A percentile compares a stretch with the other conserved stretches of the same genome.
These are phyloP conservation scores for Lasioglossum oenotherae DNA, from an alignment of 2,888 invertebrate genomes.

Conservation along the genomic window DNA sequence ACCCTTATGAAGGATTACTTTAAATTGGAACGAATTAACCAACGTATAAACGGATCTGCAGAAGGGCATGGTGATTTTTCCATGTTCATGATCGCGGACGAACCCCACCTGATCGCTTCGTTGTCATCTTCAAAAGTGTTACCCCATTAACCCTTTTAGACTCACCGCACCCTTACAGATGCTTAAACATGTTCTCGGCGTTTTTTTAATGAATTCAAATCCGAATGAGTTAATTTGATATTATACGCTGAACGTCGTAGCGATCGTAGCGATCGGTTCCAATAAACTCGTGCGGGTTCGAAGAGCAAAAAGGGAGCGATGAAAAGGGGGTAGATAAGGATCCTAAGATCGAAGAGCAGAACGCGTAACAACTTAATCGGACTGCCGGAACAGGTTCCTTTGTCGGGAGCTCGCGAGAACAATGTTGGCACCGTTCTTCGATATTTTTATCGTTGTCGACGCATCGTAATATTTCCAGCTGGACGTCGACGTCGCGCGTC, in stretches of 20 bases:
- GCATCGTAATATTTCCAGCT: constrained; percentile 1
- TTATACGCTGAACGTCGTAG: neutral
- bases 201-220: no score
- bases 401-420: constrained; percentile 11
- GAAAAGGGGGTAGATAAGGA: neutral
- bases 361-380: neutral
- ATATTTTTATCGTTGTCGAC: constrained; percentile 26
- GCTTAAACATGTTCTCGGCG: neutral
- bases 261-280: no score
- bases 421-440: constrained; percentile 22
- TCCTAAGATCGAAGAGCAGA: neutral
- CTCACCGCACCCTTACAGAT: neutral
- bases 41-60: neutral
- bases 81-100: no score
- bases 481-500: neutral
- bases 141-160: neutral
- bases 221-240: neutral
- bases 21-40: neutral
- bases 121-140: neutral
- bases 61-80: no score
- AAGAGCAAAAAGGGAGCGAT: neutral
- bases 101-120: no score
- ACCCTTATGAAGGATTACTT: no score
- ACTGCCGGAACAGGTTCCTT: neutral
- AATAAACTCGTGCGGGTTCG: neutral